Conservation (phyloP, 1,140 invertebrate genomes). For the Ditylenchus dipsaci region DNA sequence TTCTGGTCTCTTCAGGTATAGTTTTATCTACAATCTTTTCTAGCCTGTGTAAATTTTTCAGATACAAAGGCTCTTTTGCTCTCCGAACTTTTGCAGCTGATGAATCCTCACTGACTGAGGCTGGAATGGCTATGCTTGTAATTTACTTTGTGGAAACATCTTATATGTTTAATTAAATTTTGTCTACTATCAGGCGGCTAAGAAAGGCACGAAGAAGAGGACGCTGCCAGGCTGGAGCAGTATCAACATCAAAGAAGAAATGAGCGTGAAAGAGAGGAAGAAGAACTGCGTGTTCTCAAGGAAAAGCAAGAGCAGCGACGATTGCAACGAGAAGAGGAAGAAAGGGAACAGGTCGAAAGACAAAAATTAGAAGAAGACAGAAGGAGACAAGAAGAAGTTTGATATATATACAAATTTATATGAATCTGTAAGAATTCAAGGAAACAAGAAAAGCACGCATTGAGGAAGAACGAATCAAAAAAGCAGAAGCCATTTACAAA, state of each 20-base stretch:
- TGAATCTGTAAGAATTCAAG: conserved; percentile 12
- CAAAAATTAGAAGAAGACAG: conserved; percentile 50
- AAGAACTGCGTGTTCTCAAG: conserved; percentile 53
- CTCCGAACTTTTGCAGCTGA: neutral
- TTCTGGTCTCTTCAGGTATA: too few species aligned
- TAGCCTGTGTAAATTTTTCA: neutral
- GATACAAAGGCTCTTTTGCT: neutral
- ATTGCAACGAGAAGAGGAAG: conserved; percentile 55
- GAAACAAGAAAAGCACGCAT: conserved; percentile 47
- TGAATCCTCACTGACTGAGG: conserved; percentile 7
- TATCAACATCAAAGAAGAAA: conserved; percentile 49
- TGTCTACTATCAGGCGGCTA: conserved; percentile 41
- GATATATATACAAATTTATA: conserved; percentile 5
- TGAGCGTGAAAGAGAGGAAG: conserved; percentile 50
- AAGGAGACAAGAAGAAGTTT: conserved; percentile 46
- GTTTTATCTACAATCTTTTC: too few species aligned
- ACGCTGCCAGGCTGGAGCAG: conserved; percentile 52
- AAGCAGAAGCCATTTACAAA: conserved; percentile 45
- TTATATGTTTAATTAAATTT: too few species aligned
- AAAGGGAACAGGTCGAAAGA: conserved; percentile 48
- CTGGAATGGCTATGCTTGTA: conserved; percentile 22
- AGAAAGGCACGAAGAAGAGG: conserved; percentile 56
- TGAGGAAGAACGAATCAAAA: conserved; percentile 44
- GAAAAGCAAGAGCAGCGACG: conserved; percentile 57
- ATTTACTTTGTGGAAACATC: neutral